Base-by-base conservation (phyloP, 2,888 invertebrate species). In the Eretmocerus hayati region DNA sequence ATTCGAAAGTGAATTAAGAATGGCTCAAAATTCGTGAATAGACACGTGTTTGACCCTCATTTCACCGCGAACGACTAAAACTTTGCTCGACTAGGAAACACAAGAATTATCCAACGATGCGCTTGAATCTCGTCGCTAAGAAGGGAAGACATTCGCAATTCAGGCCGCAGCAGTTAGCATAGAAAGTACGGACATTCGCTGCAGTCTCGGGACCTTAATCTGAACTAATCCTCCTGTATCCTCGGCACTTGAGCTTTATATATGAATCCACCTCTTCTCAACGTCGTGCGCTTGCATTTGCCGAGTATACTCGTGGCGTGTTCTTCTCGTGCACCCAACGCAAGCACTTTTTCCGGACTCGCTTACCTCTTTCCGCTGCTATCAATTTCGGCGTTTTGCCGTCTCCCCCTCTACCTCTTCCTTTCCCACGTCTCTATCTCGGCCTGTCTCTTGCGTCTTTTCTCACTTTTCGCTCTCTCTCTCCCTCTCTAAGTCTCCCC, bases 191-290 rank as follows among this genome's bases (percentile, higher is more conserved):
- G 61, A 62, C 58, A 62, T 61, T 59, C 58, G 60, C 58, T 60
- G 56, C 42, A 50, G 51, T 47, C 48, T 37, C 47, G 55, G 53
- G 56, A 57, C 61, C 59, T 61, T 67, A 65, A 67, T 67, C 66
- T 65, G 62, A 63, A 63, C 63, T 66, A 64, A 67, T 67, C 64
- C 53, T 21, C 11, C 26, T 57, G 58, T 64, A 64, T 65, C 64
- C 62, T 61, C 56, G 48, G 11, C 19, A 5, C 48, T 43, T 39
- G 46, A 48, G 49, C 51, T 50, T 38, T 53, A 40, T 54, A 42
- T 20, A 37, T 13, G 20, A 9, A 20, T 20, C 11, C n/a, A 20
- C 9, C 19, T 37, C 9, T 19, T 21, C 5, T 37, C 37, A 9
- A 31, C 20, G 5, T 9, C 37, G 37, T n/a, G 15, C 31, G 42